These are phyloP conservation scores for Ferdinandea cuprea DNA, from an alignment of 2,888 invertebrate genomes.

Conservation along the genomic window DNA sequence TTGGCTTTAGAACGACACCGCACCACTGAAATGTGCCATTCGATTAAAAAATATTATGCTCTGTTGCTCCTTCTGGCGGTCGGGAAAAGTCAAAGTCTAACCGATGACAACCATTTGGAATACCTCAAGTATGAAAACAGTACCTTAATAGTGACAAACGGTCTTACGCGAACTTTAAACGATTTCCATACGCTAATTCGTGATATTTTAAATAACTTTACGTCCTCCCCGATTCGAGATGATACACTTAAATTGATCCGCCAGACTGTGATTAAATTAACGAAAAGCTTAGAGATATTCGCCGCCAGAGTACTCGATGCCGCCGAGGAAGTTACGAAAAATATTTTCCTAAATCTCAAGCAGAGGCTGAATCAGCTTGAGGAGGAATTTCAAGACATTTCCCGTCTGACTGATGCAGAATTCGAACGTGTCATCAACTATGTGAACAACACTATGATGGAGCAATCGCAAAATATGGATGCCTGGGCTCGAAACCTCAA, in stretches of 20 bases:
- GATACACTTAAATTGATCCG: constrained; percentile 66
- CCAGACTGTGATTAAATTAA: constrained; percentile 70
- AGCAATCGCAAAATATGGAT: constrained; percentile 76
- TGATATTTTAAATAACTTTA: constrained; percentile 40
- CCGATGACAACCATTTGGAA: background rate
- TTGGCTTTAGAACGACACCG: constrained; percentile 44
- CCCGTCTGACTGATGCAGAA: constrained; percentile 74
- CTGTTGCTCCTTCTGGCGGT: constrained; percentile 30
- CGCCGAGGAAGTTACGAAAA: constrained; percentile 66
- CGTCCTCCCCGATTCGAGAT: constrained; percentile 48
- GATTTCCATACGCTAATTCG: constrained; percentile 42
- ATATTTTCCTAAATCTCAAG: constrained; percentile 71
- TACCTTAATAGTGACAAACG: background rate
- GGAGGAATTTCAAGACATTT: constrained; percentile 74
- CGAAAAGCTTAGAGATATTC: constrained; percentile 72
- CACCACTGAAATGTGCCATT: constrained; percentile 29
- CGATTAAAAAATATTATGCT: constrained; percentile 26
- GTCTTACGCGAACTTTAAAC: constrained; percentile 35
- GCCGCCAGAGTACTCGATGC: constrained; percentile 71
- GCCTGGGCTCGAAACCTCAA: constrained; percentile 76
- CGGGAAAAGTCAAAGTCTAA: constrained; percentile 1
- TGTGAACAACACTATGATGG: constrained; percentile 78
- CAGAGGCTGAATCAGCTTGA: constrained; percentile 72
- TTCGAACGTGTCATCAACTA: constrained; percentile 76
- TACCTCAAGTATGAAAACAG: constrained; percentile 7